A percentile compares a stretch with the other conserved stretches of the same genome.
phyloP scores from a whole-genome alignment of 2,113 vertebrate genomes.

The Anguilla japonica region DNA sequence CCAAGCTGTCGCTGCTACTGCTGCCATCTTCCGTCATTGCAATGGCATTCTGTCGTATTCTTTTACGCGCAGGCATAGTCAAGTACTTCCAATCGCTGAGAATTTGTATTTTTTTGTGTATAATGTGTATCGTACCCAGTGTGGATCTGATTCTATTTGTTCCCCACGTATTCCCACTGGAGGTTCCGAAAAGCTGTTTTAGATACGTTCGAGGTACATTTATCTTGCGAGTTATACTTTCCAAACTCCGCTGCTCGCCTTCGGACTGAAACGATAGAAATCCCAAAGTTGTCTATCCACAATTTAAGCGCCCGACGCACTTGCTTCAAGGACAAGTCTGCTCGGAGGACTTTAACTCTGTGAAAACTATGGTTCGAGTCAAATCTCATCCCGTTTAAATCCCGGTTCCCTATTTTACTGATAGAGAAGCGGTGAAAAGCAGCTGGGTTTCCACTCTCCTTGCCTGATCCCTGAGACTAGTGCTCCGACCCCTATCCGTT shows the following conservation, averaged over 20 bases:
- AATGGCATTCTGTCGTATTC: constrained; percentile 26
- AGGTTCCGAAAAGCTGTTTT: not conserved
- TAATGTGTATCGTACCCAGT: not conserved
- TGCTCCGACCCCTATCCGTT: not conserved
- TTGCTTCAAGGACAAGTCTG: constrained; percentile 22
- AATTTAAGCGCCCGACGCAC: constrained; percentile 2
- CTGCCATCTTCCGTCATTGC: constrained; percentile 31
- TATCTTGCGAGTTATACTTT: not conserved
- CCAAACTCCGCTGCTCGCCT: not conserved
- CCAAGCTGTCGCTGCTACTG: constrained; percentile 6
- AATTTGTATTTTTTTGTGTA: not conserved
- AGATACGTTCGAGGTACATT: not conserved
- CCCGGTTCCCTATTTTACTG: not conserved
- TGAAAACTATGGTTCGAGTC: constrained; percentile 24
- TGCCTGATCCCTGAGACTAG: constrained; percentile 10
- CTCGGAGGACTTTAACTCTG: constrained; percentile 18
- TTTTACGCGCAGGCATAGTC: constrained; percentile 41
- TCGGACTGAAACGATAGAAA: constrained; percentile 3
- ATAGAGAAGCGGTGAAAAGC: not conserved
- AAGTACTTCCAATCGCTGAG: not conserved
- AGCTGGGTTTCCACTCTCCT: not conserved
- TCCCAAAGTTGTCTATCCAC: constrained; percentile 22
- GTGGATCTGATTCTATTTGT: not conserved
- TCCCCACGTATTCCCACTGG: not conserved
- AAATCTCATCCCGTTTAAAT: constrained; percentile 37